A percentile compares a stretch with the other conserved stretches of the same genome.
phyloP scores from a whole-genome alignment of 92 coral and sea anemone species.

The Virgularia gustaviana region DNA sequence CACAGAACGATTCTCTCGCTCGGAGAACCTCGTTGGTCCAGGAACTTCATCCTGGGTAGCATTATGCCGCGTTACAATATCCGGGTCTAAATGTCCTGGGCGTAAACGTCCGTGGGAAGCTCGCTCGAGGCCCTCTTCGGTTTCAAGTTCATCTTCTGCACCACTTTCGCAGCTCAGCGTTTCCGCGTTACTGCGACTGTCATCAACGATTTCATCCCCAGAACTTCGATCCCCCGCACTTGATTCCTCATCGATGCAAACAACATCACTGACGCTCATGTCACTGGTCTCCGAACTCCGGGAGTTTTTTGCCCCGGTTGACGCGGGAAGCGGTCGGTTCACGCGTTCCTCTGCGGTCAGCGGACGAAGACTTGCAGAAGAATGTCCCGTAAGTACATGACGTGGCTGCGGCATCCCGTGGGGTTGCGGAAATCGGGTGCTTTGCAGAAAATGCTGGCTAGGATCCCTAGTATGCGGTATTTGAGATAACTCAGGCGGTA shows the following conservation, averaged over 20 bases:
- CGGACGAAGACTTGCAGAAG: not conserved
- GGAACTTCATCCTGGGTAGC: not conserved
- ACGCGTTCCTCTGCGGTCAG: not conserved
- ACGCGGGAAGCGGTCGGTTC: no score
- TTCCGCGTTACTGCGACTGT: not conserved
- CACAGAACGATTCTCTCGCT: not conserved
- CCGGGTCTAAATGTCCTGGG: constrained; percentile 18
- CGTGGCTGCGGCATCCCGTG: no score
- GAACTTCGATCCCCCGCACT: constrained; percentile 23
- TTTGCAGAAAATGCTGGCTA: not conserved
- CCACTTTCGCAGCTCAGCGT: not conserved
- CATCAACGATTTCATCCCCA: constrained; percentile 12
- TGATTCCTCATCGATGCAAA: not conserved
- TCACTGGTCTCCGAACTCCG: no score
- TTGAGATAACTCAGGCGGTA: not conserved
- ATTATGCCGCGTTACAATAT: not conserved
- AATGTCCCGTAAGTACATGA: not conserved
- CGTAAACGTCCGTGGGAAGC: not conserved
- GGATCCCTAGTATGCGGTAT: not conserved
- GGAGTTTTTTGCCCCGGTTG: no score
- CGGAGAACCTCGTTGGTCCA: not conserved
- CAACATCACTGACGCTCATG: constrained; percentile 1
- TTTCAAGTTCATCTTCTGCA: not conserved
- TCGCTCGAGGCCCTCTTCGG: not conserved
- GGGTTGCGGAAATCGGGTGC: no score